phyloP scores from a whole-genome alignment of 2,888 invertebrate genomes.

The Eilema griseolum region DNA sequence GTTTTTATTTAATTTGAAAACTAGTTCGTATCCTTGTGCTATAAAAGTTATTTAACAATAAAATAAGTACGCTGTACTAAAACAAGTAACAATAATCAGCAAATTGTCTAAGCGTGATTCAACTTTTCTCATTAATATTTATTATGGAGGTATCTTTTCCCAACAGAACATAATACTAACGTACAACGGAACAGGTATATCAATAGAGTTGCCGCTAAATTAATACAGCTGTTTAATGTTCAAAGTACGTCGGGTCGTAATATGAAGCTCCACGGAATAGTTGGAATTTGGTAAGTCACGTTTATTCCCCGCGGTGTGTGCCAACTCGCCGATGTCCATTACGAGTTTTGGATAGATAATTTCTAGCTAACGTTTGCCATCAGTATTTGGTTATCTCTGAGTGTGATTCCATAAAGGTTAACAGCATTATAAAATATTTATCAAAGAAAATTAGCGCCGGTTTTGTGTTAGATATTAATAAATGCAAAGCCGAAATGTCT shows the following conservation, averaged over 20 bases:
- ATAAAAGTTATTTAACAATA: not conserved
- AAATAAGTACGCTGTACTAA: not conserved
- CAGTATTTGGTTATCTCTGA: slow-evolving; percentile 34
- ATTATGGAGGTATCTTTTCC: slow-evolving; percentile 3
- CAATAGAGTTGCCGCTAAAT: slow-evolving; percentile 41
- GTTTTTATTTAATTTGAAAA: not conserved
- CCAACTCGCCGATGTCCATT: slow-evolving; percentile 55
- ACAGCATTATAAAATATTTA: slow-evolving; percentile 38
- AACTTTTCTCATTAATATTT: slow-evolving; percentile 1
- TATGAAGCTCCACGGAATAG: slow-evolving; percentile 50
- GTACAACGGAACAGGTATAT: slow-evolving; percentile 18
- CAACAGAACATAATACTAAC: slow-evolving; percentile 3
- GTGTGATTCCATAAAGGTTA: slow-evolving; percentile 26
- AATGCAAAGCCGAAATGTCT: slow-evolving; percentile 23
- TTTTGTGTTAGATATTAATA: slow-evolving; percentile 37
- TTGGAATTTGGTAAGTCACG: slow-evolving; percentile 55
- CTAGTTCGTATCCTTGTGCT: not conserved
- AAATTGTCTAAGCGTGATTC: not conserved
- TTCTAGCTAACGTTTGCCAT: slow-evolving; percentile 35
- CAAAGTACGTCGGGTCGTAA: slow-evolving; percentile 48
- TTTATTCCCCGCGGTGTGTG: slow-evolving; percentile 52
- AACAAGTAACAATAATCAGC: not conserved
- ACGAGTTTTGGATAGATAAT: slow-evolving; percentile 53
- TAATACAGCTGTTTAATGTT: slow-evolving; percentile 53
- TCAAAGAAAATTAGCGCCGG: slow-evolving; percentile 37